Percentiles rank a stretch among this genome's conserved stretches.
Conservation (phyloP, 2,797 vertebrate species). For the Anisognathus igniventris region DNA sequence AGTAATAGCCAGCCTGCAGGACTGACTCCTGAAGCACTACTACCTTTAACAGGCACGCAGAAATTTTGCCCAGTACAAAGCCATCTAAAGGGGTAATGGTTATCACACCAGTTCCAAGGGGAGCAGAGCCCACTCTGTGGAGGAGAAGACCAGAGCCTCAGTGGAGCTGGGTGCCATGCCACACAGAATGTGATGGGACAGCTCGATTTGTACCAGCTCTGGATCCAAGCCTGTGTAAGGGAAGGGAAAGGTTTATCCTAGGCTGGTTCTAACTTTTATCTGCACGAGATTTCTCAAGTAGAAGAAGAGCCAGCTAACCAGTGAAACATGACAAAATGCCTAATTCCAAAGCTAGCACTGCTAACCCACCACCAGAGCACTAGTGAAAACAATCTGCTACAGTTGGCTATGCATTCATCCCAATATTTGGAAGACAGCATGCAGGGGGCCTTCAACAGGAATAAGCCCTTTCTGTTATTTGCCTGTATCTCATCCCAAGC, state of each 20-base stretch:
- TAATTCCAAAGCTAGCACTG: not conserved
- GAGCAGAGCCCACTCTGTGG: not conserved
- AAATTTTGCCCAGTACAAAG: not conserved
- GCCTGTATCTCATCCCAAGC: not conserved
- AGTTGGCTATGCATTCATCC: not conserved
- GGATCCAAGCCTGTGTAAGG: not conserved
- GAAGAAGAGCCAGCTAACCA: not conserved
- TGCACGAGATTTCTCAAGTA: not conserved
- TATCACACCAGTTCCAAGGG: not conserved
- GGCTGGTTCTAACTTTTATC: not conserved
- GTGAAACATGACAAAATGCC: not conserved
- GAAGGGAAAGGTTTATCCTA: not conserved
- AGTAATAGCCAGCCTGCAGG: not conserved
- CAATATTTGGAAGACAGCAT: not conserved
- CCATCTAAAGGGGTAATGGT: not conserved
- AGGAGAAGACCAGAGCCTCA: not conserved
- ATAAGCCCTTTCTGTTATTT: not conserved
- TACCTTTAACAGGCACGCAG: not conserved
- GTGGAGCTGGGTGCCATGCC: accelerated
- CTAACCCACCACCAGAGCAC: not conserved
- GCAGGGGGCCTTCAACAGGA: not conserved
- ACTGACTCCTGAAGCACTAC: not conserved
- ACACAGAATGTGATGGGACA: not conserved
- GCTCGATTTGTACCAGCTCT: not conserved
- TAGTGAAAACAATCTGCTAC: not conserved